phyloP scores from a whole-genome alignment of 2,113 vertebrate genomes.

The Macroglossus sobrinus region DNA sequence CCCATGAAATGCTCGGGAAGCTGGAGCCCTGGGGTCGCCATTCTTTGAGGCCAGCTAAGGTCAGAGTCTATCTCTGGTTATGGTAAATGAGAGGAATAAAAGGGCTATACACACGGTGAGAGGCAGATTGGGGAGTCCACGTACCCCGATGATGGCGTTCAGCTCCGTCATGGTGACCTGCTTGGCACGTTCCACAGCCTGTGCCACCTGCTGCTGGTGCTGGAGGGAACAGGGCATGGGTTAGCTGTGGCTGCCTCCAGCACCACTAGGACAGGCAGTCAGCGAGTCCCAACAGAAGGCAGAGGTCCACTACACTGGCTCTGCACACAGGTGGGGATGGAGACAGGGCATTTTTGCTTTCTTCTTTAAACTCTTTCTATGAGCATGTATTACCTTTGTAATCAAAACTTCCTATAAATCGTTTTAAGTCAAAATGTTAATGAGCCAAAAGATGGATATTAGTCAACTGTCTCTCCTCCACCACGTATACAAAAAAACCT shows the following conservation, averaged over 20 bases:
- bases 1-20: not conserved
- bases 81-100: slow-evolving; percentile 91
- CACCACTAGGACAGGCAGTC: accelerated
- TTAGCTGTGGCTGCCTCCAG: not conserved
- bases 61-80: slow-evolving; percentile 84
- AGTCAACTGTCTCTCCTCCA: not conserved
- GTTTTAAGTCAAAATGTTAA: not conserved
- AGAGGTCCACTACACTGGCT: not conserved
- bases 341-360: not conserved
- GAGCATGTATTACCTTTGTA: not conserved
- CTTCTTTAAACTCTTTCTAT: not conserved
- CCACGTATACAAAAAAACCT: accelerated
- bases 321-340: accelerated
- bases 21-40: slow-evolving; percentile 4
- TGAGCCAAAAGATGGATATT: not conserved
- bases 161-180: slow-evolving; percentile 99
- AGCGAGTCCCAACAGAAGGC: not conserved
- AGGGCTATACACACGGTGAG: slow-evolving; percentile 98
- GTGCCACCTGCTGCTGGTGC: slow-evolving; percentile 99
- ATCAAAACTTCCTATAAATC: not conserved
- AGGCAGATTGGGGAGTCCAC: slow-evolving; percentile 99
- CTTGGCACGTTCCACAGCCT: slow-evolving; percentile 98
- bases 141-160: slow-evolving; percentile 99
- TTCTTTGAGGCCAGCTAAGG: slow-evolving; percentile 56
- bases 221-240: slow-evolving; percentile 57